Percentiles rank a stretch among this genome's conserved stretches.
These are phyloP conservation scores for Toxonevra muliebris DNA, from an alignment of 2,888 invertebrate genomes.

Conservation along the genomic window DNA sequence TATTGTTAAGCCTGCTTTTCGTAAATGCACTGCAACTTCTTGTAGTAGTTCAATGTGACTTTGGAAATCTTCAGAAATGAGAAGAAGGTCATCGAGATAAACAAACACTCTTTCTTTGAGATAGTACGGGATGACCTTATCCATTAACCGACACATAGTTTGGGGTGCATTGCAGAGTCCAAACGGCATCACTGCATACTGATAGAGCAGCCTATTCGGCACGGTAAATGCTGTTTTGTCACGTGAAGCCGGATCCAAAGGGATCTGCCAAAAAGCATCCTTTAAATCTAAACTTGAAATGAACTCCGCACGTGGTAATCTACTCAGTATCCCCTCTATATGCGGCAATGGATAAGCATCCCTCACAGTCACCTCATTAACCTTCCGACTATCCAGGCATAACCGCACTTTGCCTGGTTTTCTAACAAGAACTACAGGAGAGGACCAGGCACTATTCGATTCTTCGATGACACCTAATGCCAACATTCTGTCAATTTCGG, in stretches of 20 bases:
- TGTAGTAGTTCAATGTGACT: conserved; percentile 18
- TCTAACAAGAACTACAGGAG: conserved; percentile 8
- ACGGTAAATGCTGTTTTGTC: conserved; percentile 30
- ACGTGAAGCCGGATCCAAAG: conserved; percentile 17
- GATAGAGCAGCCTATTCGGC: conserved; percentile 14
- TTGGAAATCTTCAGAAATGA: conserved; percentile 30
- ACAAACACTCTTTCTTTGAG: conserved; percentile 31
- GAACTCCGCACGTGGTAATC: conserved; percentile 15
- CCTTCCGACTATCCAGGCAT: conserved; percentile 18
- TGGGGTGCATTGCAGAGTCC: conserved; percentile 20
- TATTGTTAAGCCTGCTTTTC: conserved; percentile 27
- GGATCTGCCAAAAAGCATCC: conserved; percentile 34
- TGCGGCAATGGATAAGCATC: conserved; percentile 25
- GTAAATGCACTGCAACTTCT: conserved; percentile 23
- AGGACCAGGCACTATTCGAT: conserved; percentile 25
- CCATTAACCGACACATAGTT: conserved; percentile 24
- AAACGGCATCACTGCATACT: conserved; percentile 22
- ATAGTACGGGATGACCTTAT: conserved; percentile 29
- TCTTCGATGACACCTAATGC: conserved; percentile 24
- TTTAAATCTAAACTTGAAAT: conserved; percentile 31
- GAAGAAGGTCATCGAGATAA: conserved; percentile 35
- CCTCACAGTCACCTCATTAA: conserved; percentile 21
- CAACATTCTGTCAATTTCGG: conserved; percentile 27
- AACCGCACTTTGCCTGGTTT: conserved; percentile 15
- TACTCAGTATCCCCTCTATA: conserved; percentile 24